Evolutionary conservation across 2,113 vertebrate species (phyloP), one percentile per base, ranked within the genome.

Genomic region (Erinaceus europaeus): DNA sequence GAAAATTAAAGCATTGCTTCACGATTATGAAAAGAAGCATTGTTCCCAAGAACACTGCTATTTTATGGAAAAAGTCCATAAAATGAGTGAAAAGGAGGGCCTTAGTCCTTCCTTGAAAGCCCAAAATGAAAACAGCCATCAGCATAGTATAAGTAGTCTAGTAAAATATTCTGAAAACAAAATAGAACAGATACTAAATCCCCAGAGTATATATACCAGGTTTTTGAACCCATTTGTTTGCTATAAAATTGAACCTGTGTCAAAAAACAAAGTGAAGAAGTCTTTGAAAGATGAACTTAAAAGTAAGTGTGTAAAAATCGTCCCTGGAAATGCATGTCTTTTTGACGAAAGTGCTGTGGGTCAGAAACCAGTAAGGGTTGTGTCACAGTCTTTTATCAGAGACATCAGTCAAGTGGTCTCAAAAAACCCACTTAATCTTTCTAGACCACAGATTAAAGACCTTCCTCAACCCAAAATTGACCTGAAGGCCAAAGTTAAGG

Each of bases 1-100:
- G 78, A 97, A 98, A 95, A 95, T 99, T 44, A 97, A 97, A 94
- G 95, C 98, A 65, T 96, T 98, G 42, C 71, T 98, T 82, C 8
- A 92, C 67, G 94, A 91, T 75, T 91, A 94, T 52, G 53, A 69
- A 17, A 68, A 91, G 90, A 88, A 93, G 10, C 32, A 40, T 55
- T 29, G 86, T 65, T 64, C 61, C 36, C 86, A 91, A 87, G 73
- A 68, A 64, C 7, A 74, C 11, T 40, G 9, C n/a, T n/a, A n/a
- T n/a, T n/a, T n/a, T 89, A 14, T 10, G 6, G 78, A 87, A 80
- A 71, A 93, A 80, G 25, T 62, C 53, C 71, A 48, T 72, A 42
- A 83, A 88, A 61, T 81, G 79, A 69, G 25, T 48, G 65, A 77
- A 84, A 90, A 11, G 68, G 73, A 92, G 55, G 44, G 77, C 50